Conservation (phyloP, 2,888 invertebrate genomes). For the Dexiosoma caninum region DNA sequence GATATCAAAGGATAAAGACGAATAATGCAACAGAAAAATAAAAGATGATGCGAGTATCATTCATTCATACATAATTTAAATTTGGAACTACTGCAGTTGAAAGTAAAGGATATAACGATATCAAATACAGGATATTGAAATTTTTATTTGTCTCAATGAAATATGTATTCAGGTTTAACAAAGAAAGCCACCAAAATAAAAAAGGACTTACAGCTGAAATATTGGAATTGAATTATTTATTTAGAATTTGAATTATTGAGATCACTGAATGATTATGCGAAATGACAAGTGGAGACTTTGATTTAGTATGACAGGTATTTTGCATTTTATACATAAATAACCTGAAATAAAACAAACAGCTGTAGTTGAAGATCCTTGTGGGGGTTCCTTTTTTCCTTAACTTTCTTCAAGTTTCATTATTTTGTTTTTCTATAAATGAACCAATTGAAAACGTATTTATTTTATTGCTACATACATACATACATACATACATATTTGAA, state of each 20-base stretch:
- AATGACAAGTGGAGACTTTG: constrained; percentile 61
- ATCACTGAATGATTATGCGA: constrained; percentile 36
- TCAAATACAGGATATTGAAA: constrained; percentile 43
- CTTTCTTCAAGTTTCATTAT: no score
- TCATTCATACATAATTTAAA: constrained; percentile 24
- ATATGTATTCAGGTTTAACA: constrained; percentile 22
- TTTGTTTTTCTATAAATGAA: no score
- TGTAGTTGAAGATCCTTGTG: background rate
- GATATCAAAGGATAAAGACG: constrained; percentile 1
- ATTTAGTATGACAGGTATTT: constrained; percentile 50
- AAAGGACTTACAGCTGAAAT: constrained; percentile 40
- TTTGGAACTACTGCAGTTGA: constrained; percentile 3
- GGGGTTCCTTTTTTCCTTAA: no score
- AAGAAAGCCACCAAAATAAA: background rate
- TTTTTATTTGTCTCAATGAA: constrained; percentile 26
- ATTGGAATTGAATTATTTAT: constrained; percentile 9
- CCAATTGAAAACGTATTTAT: no score
- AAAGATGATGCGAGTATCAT: background rate
- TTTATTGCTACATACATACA: no score
- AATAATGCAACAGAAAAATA: background rate
- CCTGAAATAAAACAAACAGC: constrained; percentile 37
- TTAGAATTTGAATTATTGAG: constrained; percentile 37
- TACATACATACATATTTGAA: no score
- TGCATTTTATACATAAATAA: background rate
- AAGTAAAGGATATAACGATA: background rate